phyloP scores from a whole-genome alignment of 2,113 vertebrate genomes.

The Rhinogobius similis region DNA sequence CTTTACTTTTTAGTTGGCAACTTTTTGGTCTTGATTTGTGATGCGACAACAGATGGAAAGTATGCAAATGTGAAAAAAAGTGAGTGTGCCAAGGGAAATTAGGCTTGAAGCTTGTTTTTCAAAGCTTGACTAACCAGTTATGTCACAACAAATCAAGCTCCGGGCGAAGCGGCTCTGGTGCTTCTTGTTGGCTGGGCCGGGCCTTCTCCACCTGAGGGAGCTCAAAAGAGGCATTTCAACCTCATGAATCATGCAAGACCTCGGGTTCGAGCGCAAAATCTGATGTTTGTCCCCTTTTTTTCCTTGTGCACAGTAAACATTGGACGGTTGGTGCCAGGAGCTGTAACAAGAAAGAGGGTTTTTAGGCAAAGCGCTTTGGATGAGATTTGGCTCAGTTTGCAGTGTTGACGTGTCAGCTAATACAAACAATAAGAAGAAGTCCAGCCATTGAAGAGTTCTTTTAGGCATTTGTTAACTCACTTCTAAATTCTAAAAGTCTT shows the following conservation, averaged over 20 bases:
- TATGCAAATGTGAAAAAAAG: slow-evolving; percentile 17
- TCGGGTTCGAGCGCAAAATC: slow-evolving; percentile 42
- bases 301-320: slow-evolving; percentile 24
- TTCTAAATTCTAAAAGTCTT: no score
- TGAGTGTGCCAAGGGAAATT: slow-evolving; percentile 51
- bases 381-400: neutral
- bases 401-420: no score
- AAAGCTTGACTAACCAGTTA: slow-evolving; percentile 65
- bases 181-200: slow-evolving; percentile 32
- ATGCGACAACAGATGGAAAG: slow-evolving; percentile 38
- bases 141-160: slow-evolving; percentile 56
- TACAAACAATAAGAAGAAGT: no score
- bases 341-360: slow-evolving; percentile 24
- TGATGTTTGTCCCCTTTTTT: slow-evolving; percentile 53
- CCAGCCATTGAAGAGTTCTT: no score
- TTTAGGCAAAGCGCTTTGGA: slow-evolving; percentile 12
- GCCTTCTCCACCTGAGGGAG: slow-evolving; percentile 49
- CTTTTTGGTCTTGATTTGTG: slow-evolving; percentile 6
- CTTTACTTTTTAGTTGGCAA: slow-evolving; percentile 10
- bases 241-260: slow-evolving; percentile 58
- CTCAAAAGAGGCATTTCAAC: slow-evolving; percentile 34
- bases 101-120: slow-evolving; percentile 50
- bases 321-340: slow-evolving; percentile 48
- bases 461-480: no score
- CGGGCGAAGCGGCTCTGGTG: slow-evolving; percentile 43